phyloP scores from a whole-genome alignment of 2,113 vertebrate species.

The Periophthalmus modestus region DNA sequence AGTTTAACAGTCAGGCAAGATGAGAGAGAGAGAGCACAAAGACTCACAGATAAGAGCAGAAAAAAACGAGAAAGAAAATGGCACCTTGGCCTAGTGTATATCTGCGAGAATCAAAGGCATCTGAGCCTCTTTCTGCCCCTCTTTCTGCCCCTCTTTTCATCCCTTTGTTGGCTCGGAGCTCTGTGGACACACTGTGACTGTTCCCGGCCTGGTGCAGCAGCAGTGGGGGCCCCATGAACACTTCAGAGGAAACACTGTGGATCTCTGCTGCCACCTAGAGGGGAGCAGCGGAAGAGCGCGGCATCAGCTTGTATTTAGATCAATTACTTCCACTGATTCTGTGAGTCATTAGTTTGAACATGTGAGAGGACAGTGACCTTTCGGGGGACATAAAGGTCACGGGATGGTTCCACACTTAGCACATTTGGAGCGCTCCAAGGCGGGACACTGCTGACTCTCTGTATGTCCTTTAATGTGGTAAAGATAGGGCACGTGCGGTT shows the following conservation, averaged over 20 bases:
- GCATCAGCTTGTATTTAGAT: conserved; percentile 11
- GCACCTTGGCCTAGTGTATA: conserved; percentile 39
- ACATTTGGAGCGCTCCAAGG: conserved; percentile 5
- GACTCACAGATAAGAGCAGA: conserved; percentile 23
- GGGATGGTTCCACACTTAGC: conserved; percentile 4
- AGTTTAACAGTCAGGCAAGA: neutral
- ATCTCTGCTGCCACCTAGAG: conserved; percentile 81
- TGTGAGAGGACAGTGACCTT: neutral
- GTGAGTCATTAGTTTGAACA: neutral
- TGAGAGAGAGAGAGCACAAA: conserved; percentile 27
- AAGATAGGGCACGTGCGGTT: conserved; percentile 13
- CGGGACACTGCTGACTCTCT: conserved; percentile 6
- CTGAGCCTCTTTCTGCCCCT: conserved; percentile 23
- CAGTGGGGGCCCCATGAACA: neutral
- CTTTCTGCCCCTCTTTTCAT: conserved; percentile 44
- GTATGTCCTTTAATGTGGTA: conserved; percentile 4
- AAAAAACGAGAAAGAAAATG: conserved; percentile 36
- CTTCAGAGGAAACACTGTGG: conserved; percentile 15
- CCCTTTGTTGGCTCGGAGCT: conserved; percentile 53
- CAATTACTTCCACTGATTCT: neutral
- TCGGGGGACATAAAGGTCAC: neutral
- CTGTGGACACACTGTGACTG: conserved; percentile 43
- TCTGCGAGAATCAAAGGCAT: conserved; percentile 60
- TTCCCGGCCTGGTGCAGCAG: conserved; percentile 36
- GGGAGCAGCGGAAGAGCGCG: conserved; percentile 1